Evolutionary conservation across 2,113 vertebrate species (phyloP), one percentile per base, ranked within the genome.

Genomic region (Salvelinus fontinalis): DNA sequence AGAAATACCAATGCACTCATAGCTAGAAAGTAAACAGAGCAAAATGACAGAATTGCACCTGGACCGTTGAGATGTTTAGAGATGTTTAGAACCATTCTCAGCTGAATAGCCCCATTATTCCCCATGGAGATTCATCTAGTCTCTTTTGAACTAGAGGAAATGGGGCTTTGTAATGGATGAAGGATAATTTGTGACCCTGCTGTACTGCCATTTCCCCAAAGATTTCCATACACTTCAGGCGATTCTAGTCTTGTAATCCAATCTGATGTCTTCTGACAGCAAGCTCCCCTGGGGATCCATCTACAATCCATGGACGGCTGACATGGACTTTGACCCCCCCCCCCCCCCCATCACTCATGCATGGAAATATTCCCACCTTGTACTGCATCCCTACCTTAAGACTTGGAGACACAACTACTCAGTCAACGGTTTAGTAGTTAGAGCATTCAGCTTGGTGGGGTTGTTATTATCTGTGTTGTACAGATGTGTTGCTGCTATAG

Each of bases 311-410:
- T 54, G 54, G 70, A 29, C 27, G 54, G 24, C 65, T 83, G 72
- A 85, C 59, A 62, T 24, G 59, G 59, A 62, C 54, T 57, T 34
- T 2, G 3, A 20, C 3, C 6, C 67, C 24, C 67, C 26, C 64
- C 6, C 20, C 34, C 67, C 31, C 34, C 9, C 26, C 64, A 29
- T 66, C 26, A 24, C 64, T 66, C 64, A 24, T 66, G 26, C 9
- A 29, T 13, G 3, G 75, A 78, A 83, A 49, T 26, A 22, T 54
- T 34, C 9, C 22, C 48, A 7, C 59, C n/a, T 62, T 22, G 11
- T 22, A 62, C 27, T 59, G 5, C 77, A 81, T 82, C 81, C 81
- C 59, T 70, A 76, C 81, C 81, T 79, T 67, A 75, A 85, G 78
- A 74, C 22, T 11, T 44, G 39, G 39, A 44, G 39, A 44, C 39